phyloP scores from a whole-genome alignment of 2,797 vertebrate genomes.

The Ctenosaura bakeri region DNA sequence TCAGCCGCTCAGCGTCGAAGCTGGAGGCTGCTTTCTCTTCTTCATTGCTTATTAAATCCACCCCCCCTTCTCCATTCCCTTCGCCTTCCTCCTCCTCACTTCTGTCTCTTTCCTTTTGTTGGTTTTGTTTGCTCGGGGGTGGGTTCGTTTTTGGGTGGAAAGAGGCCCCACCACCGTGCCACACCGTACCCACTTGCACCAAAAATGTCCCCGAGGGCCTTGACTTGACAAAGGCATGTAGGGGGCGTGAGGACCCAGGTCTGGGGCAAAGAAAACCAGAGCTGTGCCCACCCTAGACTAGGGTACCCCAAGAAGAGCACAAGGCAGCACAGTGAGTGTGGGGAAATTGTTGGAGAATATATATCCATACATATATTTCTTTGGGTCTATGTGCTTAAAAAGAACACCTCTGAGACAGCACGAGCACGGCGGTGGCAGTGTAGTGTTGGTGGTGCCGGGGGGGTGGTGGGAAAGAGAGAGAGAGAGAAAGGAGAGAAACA shows the following conservation, averaged over 20 bases:
- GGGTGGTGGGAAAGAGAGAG: neutral
- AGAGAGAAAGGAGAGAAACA: conserved; percentile 1
- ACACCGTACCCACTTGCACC: neutral
- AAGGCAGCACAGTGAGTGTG: neutral
- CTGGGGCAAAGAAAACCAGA: neutral
- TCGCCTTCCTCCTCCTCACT: too few species aligned
- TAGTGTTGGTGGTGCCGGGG: neutral
- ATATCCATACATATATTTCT: neutral
- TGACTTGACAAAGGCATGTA: conserved; percentile 78
- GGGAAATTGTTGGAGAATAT: neutral
- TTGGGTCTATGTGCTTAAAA: neutral
- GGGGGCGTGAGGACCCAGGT: conserved; percentile 60
- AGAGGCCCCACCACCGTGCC: neutral
- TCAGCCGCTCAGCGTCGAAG: conserved; percentile 79
- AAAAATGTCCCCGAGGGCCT: conserved; percentile 75
- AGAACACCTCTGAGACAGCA: neutral
- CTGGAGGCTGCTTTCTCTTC: conserved; percentile 75
- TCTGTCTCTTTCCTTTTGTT: neutral
- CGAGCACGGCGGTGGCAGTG: neutral
- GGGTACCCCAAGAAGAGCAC: neutral
- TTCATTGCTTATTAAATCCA: conserved; percentile 18
- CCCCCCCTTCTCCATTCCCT: rapidly evolving
- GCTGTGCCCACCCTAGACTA: neutral
- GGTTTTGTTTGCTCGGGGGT: neutral
- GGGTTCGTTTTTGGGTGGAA: neutral